Base-by-base conservation (phyloP, 2,888 invertebrate species). In the Buathra laborator region DNA sequence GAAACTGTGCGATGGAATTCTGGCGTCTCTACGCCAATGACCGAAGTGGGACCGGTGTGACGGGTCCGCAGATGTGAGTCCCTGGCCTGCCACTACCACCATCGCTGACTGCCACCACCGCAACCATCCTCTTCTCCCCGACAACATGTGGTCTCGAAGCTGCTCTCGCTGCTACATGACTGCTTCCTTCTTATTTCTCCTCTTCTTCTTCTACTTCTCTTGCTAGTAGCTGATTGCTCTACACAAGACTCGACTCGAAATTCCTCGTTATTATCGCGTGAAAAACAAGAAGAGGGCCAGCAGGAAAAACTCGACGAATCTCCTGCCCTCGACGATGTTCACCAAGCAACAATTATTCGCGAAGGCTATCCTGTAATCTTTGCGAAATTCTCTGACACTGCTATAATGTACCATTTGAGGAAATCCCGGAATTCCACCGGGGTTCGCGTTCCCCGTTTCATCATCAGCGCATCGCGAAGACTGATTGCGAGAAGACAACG, bases 11-110 rank as follows among this genome's bases (percentile, higher is more conserved):
- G 74, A 78, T 77, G 80, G 62, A 67, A 85, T 87, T 72, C 72
- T 53, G 72, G 16, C 37, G 78, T 51, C 84, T 56, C 88, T 90
- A 92, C 93, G 92, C 92, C 92, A 91, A 32, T 93, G 93, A 76
- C 80, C 88, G 87, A 90, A 91, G 90, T 88, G 90, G 89, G 93
- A 93, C 93, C 92, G 93, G 93, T 93, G 89, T 92, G 93, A 93
- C 93, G 91, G 91, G 93, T 93, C 91, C 90, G 93, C 92, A 93
- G 85, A 85, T 85, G 85, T 79, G 78, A 82, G 85, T 56, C 82
- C 78, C 85, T 64, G 56, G 82, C 37, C 72, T 66, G 62, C 67
- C 64, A 62, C 83, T 67, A 80, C 80, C 67, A 80, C 74, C 53
- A 71, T 67, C 24, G 59, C 56, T 16, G 37, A 68, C 86, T 82